Evolutionary conservation across 2,888 invertebrate genomes (phyloP).

Genomic region (Rhaphigaster nebulosa): DNA sequence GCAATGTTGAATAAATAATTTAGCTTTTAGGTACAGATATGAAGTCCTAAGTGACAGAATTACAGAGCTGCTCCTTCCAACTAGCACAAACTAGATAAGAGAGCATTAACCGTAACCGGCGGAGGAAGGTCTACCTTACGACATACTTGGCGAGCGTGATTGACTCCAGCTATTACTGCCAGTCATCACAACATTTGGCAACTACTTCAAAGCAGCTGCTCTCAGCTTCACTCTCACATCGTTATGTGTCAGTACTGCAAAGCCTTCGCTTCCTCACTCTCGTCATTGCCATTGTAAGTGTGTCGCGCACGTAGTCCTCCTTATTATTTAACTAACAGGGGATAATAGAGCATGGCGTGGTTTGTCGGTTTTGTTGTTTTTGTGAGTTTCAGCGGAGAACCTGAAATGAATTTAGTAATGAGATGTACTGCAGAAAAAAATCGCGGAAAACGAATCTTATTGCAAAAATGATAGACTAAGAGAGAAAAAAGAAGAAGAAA

Average conservation of each 20-base stretch:
- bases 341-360: not conserved
- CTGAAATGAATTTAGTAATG: too few species aligned
- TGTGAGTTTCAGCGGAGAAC: too few species aligned
- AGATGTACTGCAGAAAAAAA: too few species aligned
- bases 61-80: not conserved
- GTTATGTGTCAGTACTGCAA: not conserved
- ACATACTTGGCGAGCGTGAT: not conserved
- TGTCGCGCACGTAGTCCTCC: not conserved
- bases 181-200: conserved; percentile 37
- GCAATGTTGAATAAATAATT: not conserved
- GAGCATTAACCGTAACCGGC: not conserved
- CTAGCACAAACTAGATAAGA: not conserved
- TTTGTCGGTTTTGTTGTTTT: too few species aligned
- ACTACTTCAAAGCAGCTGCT: conserved; percentile 14
- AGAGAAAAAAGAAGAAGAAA: too few species aligned
- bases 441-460: too few species aligned
- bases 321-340: not conserved
- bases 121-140: not conserved
- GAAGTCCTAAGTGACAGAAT: not conserved
- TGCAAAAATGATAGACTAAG: too few species aligned
- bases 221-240: not conserved
- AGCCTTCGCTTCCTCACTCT: not conserved
- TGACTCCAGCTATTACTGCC: conserved; percentile 2
- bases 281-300: not conserved
- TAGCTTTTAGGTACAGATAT: not conserved